Evolutionary conservation across 1,140 invertebrate species (phyloP).

Genomic region (Pectinophora gossypiella): DNA sequence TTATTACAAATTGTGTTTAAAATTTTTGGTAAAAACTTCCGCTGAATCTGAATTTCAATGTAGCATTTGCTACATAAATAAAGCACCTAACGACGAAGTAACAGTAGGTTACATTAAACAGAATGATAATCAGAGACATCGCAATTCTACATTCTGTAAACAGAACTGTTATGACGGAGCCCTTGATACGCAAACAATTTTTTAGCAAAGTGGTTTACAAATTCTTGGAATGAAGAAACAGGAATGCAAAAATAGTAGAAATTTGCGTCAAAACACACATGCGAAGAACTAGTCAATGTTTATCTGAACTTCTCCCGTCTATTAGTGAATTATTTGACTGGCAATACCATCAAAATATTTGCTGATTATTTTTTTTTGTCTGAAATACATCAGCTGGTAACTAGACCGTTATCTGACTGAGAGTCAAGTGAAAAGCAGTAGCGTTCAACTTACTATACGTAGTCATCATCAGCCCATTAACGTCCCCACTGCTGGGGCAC

Average conservation of each 20-base stretch:
- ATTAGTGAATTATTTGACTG: not conserved
- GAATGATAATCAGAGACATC: too few species aligned
- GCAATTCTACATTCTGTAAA: too few species aligned
- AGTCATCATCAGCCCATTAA: too few species aligned
- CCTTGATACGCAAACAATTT: not conserved
- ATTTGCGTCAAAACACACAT: not conserved
- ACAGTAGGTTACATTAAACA: too few species aligned
- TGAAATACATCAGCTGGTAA: constrained; percentile 1
- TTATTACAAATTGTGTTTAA: too few species aligned
- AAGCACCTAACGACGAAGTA: too few species aligned
- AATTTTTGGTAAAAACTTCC: too few species aligned
- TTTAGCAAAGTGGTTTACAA: not conserved
- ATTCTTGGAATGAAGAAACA: not conserved
- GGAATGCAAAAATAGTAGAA: not conserved
- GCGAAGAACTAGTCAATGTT: not conserved
- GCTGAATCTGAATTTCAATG: too few species aligned
- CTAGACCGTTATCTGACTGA: not conserved
- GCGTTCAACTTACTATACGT: not conserved
- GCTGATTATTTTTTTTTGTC: not conserved
- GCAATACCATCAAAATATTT: constrained; percentile 4
- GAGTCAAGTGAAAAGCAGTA: not conserved
- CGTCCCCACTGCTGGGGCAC: too few species aligned
- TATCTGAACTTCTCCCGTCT: not conserved
- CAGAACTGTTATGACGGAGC: too few species aligned
- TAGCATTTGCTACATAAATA: too few species aligned